Conservation (phyloP, 2,888 invertebrate species). For the Drosophila formosana region DNA sequence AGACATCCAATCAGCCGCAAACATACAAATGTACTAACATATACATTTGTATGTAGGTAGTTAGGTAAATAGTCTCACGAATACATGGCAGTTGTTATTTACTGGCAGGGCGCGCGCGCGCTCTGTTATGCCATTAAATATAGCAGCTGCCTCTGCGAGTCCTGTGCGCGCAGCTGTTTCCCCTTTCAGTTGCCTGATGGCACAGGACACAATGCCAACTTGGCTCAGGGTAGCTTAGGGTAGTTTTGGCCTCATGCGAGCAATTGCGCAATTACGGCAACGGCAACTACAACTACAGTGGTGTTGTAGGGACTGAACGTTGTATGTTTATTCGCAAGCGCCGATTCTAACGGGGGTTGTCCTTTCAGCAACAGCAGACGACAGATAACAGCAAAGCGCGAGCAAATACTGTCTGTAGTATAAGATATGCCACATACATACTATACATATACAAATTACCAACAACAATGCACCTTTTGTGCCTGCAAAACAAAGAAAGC, state of each 20-base stretch:
- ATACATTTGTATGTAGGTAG: no score
- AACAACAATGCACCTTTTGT: constrained; percentile 58
- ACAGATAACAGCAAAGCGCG: constrained; percentile 36
- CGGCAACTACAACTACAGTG: constrained; percentile 16
- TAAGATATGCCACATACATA: constrained; percentile 13
- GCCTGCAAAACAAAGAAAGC: constrained; percentile 36
- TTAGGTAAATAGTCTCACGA: neutral
- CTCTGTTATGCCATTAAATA: constrained; percentile 50
- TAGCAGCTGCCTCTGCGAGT: constrained; percentile 68
- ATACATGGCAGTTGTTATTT: constrained; percentile 22
- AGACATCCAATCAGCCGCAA: constrained; percentile 13
- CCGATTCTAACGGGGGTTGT: constrained; percentile 57
- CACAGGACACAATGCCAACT: constrained; percentile 72
- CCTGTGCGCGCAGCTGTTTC: constrained; percentile 75
- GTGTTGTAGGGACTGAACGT: constrained; percentile 8
- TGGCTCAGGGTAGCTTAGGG: constrained; percentile 15
- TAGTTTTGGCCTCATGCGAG: constrained; percentile 38
- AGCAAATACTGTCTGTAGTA: constrained; percentile 34
- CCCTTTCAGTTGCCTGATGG: constrained; percentile 58
- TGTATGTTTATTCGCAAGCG: constrained; percentile 56
- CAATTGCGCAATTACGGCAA: constrained; percentile 75
- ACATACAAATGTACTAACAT: constrained; percentile 10
- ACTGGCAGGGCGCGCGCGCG: constrained; percentile 29
- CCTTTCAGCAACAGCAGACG: constrained; percentile 24
- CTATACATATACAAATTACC: constrained; percentile 15